phyloP scores from a whole-genome alignment of 2,797 vertebrate species.

The Epinephelus coioides region DNA sequence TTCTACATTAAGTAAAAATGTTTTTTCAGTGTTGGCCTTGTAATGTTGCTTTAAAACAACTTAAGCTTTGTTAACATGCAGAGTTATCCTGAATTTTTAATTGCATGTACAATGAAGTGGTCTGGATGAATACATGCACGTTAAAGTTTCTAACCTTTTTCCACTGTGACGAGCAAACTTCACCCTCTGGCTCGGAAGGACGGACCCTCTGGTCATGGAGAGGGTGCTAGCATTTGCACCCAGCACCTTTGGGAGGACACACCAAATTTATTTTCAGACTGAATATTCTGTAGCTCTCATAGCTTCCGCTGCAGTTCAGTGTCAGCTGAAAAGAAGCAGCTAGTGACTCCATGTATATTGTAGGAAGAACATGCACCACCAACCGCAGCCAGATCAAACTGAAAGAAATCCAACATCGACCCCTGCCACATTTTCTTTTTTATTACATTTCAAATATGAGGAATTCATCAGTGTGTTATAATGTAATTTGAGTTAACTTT shows the following conservation, averaged over 20 bases:
- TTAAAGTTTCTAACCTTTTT: conserved; percentile 11
- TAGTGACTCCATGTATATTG: not conserved
- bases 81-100: not conserved
- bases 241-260: not conserved
- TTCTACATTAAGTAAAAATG: not conserved
- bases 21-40: not conserved
- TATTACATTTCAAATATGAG: too few relatives aligned
- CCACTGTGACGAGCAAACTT: not conserved
- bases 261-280: not conserved
- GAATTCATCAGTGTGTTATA: too few relatives aligned
- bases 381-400: too few relatives aligned
- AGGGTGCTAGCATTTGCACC: not conserved
- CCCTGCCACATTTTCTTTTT: too few relatives aligned
- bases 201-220: not conserved
- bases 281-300: not conserved
- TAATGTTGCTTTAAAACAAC: conserved; percentile 9
- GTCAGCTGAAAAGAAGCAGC: not conserved
- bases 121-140: not conserved
- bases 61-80: not conserved
- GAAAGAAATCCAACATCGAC: too few relatives aligned
- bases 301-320: not conserved
- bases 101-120: not conserved
- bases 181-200: not conserved
- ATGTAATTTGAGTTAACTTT: too few relatives aligned
- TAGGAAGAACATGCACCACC: not conserved